Evolutionary conservation across 2,888 invertebrate species (phyloP).

Genomic region (Vandiemenella viatica): DNA sequence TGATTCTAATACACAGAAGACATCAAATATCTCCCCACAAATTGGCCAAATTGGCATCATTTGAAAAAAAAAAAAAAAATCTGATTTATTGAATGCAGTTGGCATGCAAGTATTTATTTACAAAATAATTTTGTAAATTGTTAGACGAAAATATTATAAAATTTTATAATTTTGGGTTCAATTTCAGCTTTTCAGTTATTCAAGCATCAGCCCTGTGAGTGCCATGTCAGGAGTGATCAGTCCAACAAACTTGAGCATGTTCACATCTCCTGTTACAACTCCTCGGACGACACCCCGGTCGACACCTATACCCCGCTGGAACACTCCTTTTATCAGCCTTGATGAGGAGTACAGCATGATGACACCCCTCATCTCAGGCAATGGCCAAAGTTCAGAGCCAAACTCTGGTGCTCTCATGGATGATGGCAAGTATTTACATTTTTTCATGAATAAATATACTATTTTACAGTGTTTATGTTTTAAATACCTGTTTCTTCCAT

Average conservation of each 20-base stretch:
- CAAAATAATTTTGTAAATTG: no score
- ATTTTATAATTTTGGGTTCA: no score
- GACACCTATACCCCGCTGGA: conserved; percentile 55
- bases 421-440: conserved; percentile 42
- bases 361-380: conserved; percentile 49
- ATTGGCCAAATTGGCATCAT: no score
- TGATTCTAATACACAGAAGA: no score
- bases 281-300: conserved; percentile 53
- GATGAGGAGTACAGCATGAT: conserved; percentile 94
- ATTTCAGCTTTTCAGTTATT: conserved; percentile 79
- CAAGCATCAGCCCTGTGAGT: conserved; percentile 65
- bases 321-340: conserved; percentile 69
- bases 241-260: conserved; percentile 73
- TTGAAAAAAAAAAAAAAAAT: no score
- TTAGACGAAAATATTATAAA: no score
- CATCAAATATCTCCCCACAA: no score
- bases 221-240: conserved; percentile 73
- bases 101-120: no score
- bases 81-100: no score
- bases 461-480: no score
- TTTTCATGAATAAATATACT: no score
- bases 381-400: conserved; percentile 38
- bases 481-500: no score
- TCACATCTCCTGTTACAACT: conserved; percentile 55
- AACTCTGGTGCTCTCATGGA: conserved; percentile 64